Conservation (phyloP, 2,888 invertebrate species). For the Callinectes sapidus region DNA sequence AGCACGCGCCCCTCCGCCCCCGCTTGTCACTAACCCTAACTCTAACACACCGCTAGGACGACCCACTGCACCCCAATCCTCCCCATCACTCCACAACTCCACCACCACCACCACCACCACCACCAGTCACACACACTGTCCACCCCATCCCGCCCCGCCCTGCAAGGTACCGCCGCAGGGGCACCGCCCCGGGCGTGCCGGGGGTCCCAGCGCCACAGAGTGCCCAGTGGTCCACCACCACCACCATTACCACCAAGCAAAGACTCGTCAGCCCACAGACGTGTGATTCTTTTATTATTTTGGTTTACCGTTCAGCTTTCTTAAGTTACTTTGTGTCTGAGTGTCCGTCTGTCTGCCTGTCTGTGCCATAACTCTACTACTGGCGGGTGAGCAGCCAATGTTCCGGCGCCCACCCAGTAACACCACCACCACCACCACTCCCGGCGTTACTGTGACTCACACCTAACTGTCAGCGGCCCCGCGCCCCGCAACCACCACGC, state of each 20-base stretch:
- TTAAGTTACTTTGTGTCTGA: neutral
- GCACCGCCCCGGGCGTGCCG: neutral
- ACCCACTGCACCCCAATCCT: neutral
- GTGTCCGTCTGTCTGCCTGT: slow-evolving; percentile 9
- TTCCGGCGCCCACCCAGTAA: neutral
- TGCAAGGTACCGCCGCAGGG: neutral
- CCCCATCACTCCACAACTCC: neutral
- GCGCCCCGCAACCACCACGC: neutral
- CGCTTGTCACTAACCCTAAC: slow-evolving; percentile 21
- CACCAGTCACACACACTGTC: neutral
- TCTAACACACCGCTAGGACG: neutral
- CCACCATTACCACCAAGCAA: neutral
- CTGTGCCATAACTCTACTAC: neutral
- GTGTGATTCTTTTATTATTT: neutral
- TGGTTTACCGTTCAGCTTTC: neutral
- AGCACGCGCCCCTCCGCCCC: slow-evolving; percentile 11
- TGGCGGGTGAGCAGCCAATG: neutral
- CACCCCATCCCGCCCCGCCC: neutral
- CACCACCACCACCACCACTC: neutral
- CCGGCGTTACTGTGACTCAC: slow-evolving; percentile 8
- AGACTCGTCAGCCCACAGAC: neutral
- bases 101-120: neutral
- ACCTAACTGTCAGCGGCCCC: slow-evolving; percentile 28
- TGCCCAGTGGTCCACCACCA: neutral
- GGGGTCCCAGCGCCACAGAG: neutral